phyloP scores from a whole-genome alignment of 2,113 vertebrate genomes.

The Calidris pygmaea region DNA sequence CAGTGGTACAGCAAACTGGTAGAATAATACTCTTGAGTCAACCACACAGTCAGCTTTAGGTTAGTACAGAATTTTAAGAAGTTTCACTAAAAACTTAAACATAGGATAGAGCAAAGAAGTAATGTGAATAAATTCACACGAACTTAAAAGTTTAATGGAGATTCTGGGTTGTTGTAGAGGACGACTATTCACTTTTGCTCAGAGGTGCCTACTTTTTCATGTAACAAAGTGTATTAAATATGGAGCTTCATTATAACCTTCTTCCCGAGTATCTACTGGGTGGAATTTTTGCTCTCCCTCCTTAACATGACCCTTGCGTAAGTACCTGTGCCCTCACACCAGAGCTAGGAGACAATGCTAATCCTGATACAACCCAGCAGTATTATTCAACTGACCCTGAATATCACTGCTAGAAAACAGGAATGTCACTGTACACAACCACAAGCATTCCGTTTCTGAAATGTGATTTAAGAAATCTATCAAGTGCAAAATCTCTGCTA shows the following conservation, averaged over 20 bases:
- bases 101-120: not conserved
- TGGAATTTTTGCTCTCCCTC: not conserved
- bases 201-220: not conserved
- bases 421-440: rapidly evolving
- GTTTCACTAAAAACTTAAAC: not conserved
- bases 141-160: not conserved
- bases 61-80: not conserved
- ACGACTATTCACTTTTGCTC: not conserved
- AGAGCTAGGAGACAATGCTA: not conserved
- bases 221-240: not conserved
- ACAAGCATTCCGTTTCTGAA: not conserved
- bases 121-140: not conserved
- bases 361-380: not conserved
- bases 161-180: not conserved
- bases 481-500: not conserved
- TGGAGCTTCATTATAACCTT: rapidly evolving
- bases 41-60: not conserved
- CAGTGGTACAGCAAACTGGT: not conserved
- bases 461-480: rapidly evolving
- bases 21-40: not conserved
- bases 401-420: not conserved
- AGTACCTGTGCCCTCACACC: not conserved
- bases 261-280: rapidly evolving
- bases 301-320: not conserved
- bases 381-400: not conserved